phyloP scores from a whole-genome alignment of 2,888 invertebrate species.

The Drosophila koepferae region DNA sequence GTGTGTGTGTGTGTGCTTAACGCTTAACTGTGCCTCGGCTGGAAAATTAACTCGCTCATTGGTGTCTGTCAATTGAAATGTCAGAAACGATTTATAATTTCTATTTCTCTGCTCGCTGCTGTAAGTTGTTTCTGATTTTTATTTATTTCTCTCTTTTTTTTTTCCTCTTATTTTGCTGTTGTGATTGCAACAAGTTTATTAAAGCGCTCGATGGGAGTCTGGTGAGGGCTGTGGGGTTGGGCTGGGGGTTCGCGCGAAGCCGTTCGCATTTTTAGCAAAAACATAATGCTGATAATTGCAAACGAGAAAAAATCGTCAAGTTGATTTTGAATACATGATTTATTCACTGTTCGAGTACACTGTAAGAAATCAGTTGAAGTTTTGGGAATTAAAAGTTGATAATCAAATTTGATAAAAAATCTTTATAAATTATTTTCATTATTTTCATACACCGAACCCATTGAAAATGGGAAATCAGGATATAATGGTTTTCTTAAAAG shows the following conservation, averaged over 20 bases:
- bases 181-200: constrained; percentile 77
- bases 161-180: constrained; percentile 29
- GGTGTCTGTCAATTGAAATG: constrained; percentile 82
- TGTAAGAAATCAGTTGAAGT: not conserved
- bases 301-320: constrained; percentile 64
- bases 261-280: constrained; percentile 67
- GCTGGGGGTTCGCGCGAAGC: constrained; percentile 4
- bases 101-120: constrained; percentile 53
- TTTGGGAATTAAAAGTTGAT: too few relatives aligned
- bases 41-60: constrained; percentile 82
- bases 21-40: constrained; percentile 52
- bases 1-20: constrained; percentile 23
- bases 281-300: constrained; percentile 79
- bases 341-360: constrained; percentile 38
- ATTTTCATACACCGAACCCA: too few relatives aligned
- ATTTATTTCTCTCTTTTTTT: not conserved
- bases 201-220: constrained; percentile 34
- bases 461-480: too few relatives aligned
- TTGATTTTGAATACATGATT: constrained; percentile 72
- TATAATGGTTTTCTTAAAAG: too few relatives aligned
- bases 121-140: constrained; percentile 21
- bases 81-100: constrained; percentile 82
- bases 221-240: not conserved
- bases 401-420: too few relatives aligned
- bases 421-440: too few relatives aligned